These are phyloP conservation scores for Amblyjoppa proteus DNA, from an alignment of 2,888 invertebrate genomes.

Conservation along the genomic window DNA sequence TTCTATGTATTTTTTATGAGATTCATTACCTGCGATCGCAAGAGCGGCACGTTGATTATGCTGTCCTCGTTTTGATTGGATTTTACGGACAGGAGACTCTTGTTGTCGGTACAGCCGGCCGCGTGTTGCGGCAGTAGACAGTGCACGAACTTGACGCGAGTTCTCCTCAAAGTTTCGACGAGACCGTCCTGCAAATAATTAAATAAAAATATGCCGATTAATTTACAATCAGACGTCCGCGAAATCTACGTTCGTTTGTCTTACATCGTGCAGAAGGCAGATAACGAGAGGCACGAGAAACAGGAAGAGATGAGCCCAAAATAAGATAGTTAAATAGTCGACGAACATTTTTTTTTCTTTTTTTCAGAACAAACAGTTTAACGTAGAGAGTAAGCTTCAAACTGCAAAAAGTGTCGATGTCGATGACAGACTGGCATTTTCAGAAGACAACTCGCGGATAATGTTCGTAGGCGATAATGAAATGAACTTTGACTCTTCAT, in stretches of 20 bases:
- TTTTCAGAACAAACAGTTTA: neutral
- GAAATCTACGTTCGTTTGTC: neutral
- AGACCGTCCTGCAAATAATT: conserved; percentile 91
- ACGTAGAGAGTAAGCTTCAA: neutral
- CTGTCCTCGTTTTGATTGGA: conserved; percentile 85
- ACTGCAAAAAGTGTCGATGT: conserved; percentile 26
- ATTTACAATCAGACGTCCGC: neutral
- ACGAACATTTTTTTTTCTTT: conserved; percentile 30
- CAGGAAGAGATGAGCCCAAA: conserved; percentile 39
- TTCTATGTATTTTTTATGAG: neutral
- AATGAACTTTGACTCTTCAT: conserved; percentile 38
- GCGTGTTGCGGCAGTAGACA: conserved; percentile 93
- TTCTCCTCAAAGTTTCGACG: conserved; percentile 95
- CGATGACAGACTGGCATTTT: conserved; percentile 24
- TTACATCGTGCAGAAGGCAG: conserved; percentile 28
- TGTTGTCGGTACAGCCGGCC: conserved; percentile 88
- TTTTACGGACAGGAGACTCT: conserved; percentile 85
- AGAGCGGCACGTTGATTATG: conserved; percentile 93
- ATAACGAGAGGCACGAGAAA: conserved; percentile 47
- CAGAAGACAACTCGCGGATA: conserved; percentile 13
- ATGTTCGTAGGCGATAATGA: conserved; percentile 39
- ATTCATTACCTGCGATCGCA: conserved; percentile 92
- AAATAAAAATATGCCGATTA: conserved; percentile 22
- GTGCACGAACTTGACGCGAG: conserved; percentile 95
- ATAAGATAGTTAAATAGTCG: conserved; percentile 22